Evolutionary conservation across 2,113 vertebrate species (phyloP), one percentile per base, ranked within the genome.

Genomic region (Ellobius talpinus): DNA sequence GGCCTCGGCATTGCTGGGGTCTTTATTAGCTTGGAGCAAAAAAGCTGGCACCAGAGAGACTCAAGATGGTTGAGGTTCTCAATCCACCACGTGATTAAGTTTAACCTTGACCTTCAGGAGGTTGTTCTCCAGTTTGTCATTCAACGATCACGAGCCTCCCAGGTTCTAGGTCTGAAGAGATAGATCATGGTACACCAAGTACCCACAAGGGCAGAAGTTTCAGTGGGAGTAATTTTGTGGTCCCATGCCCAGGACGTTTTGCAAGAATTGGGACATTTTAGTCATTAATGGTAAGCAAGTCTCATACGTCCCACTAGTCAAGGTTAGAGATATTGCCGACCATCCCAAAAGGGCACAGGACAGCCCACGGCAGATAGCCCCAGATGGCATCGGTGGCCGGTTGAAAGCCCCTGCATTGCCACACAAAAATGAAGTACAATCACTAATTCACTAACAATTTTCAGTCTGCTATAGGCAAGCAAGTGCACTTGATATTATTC

Each of bases 181-280:
- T 21, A 4, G 6, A 1, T 17, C 8, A 5, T 0, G 7, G 13
- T 2, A n/a, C 1, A 0, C 1, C 11, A 68, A 66, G 7, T 9
- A 1, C 0, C 3, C 0, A 0, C 29, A 19, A 82, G 65, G 33
- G 12, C 10, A 24, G 7, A 7, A 9, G n/a, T 19, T 65, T 63
- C 63, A 36, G 6, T 6, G 16, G 23, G 12, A 14, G 55, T 26
- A 21, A 52, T 45, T 52, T 24, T 68, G 6, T 0, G 19, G 61
- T 63, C 36, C 14, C 23, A 1, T 5, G 12, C 10, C 39, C 9
- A 17, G 45, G 31, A 70, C 0, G 19, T 33, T 23, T 73, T 45
- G 13, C 17, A 72, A 23, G 17, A 4, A 72, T n/a, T 91, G 42
- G 47, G 73, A 70, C 19, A 77, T 16, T 93, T 90, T 33, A 39